Evolutionary conservation across 2,888 invertebrate species (phyloP).

Genomic region (Agelastica alni): DNA sequence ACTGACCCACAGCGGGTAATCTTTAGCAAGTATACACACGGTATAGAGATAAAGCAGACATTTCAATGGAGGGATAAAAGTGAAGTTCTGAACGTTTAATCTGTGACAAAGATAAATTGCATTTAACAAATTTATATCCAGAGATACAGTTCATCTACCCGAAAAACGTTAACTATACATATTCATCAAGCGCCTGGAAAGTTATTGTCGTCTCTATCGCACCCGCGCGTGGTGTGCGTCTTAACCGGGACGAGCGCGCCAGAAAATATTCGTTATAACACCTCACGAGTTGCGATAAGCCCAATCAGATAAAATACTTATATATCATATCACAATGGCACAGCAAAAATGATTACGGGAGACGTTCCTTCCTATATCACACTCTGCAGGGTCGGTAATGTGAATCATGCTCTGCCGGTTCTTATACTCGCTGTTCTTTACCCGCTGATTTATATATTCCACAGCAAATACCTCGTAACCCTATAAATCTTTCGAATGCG

Average conservation of each 20-base stretch:
- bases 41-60: conserved; percentile 11
- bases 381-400: conserved; percentile 52
- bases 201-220: conserved; percentile 35
- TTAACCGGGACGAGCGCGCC: conserved; percentile 32
- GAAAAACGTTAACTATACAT: conserved; percentile 33
- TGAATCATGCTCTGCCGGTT: conserved; percentile 56
- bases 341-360: conserved; percentile 57
- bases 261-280: conserved; percentile 44
- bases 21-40: conserved; percentile 3
- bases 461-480: conserved; percentile 50
- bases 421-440: conserved; percentile 52
- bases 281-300: conserved; percentile 47
- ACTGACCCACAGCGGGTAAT: conserved; percentile 10
- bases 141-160: conserved; percentile 19
- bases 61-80: conserved; percentile 31
- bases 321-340: conserved; percentile 57
- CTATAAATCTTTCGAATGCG: conserved; percentile 43
- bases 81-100: conserved; percentile 38
- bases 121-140: conserved; percentile 41
- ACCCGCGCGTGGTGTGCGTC: too few relatives aligned
- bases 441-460: conserved; percentile 52
- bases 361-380: conserved; percentile 57
- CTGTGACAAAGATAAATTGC: conserved; percentile 42
- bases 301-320: conserved; percentile 48
- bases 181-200: conserved; percentile 36